Base-by-base conservation (phyloP, 2,113 vertebrate species). In the Seriola quinqueradiata region DNA sequence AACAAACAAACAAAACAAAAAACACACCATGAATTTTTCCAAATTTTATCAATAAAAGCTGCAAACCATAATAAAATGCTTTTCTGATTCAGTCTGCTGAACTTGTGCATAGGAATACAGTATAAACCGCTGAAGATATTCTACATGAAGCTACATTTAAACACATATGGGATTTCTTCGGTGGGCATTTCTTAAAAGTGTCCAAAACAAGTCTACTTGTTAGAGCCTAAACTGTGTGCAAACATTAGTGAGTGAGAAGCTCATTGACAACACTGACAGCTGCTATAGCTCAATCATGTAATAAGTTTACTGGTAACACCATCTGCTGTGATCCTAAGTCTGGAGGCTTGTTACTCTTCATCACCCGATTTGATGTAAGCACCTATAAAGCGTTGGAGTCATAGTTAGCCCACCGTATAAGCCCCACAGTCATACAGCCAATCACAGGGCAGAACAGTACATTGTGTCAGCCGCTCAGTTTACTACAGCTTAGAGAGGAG, bases 311-410 rank as follows among this genome's bases (percentile, higher is more conserved):
- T 70, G 74, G 59, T 68, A 19, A 79, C 68, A 52, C 86, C 89
- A 91, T 89, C 80, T 87, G 89, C 52, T 50, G 25, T 44, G 46
- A 72, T 50, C 40, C 19, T 83, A 84, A 86, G 66, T 82, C 72
- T 36, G 44, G 70, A 70, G 64, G 64, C 67, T 77, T 83, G 78
- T 65, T 68, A 68, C 76, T 59, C 46, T 58, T 81, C 74, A 77
- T 81, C 64, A 64, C 32, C 69, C 34, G 36, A 83, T 63, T 84
- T 65, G 36, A 74, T 70, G 58, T 88, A 90, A 89, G 82, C 54
- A 67, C 63, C 14, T 52, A 25, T 50, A 36, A 84, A 84, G 73
- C 9, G 79, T 88, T 77, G 83, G 38, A 52, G 66, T 48, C 58
- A 19, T 4, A 23, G 52, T 25, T 14, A 71, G 66, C 50, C 71